These are phyloP conservation scores for Plagiodera versicolora DNA, from an alignment of 2,888 invertebrate genomes.

Conservation along the genomic window DNA sequence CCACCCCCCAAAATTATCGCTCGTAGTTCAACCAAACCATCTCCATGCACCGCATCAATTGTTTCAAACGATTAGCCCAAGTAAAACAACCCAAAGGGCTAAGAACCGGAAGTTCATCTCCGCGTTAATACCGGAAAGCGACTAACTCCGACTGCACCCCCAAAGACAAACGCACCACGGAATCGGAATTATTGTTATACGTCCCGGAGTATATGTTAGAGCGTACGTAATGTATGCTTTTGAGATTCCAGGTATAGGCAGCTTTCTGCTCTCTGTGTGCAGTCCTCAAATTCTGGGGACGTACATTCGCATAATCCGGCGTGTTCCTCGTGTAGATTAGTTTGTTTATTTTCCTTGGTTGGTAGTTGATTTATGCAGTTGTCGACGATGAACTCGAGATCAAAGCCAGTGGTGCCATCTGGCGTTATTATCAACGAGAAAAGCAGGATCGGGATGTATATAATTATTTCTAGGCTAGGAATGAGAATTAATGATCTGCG, in stretches of 20 bases:
- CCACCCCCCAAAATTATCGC: too few relatives aligned
- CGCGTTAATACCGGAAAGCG: background rate
- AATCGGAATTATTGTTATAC: background rate
- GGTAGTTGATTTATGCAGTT: conserved; percentile 26
- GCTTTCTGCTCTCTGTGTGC: conserved; percentile 20
- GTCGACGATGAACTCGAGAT: background rate
- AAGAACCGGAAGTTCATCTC: background rate
- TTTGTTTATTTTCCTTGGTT: conserved; percentile 31
- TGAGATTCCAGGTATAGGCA: background rate
- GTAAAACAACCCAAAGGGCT: background rate
- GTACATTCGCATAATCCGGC: conserved; percentile 29
- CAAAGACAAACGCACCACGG: background rate
- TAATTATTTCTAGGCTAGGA: too few relatives aligned
- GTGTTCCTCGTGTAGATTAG: conserved; percentile 28
- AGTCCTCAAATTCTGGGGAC: conserved; percentile 16
- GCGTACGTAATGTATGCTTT: background rate
- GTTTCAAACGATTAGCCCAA: background rate
- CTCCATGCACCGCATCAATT: background rate
- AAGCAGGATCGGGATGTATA: too few relatives aligned
- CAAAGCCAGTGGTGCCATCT: background rate
- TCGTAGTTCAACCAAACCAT: background rate
- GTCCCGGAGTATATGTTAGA: background rate
- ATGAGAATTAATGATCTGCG: too few relatives aligned
- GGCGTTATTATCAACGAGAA: background rate
- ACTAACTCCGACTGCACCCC: background rate